Base-by-base conservation (phyloP, 1,140 invertebrate species). In the Acromyrmex heyeri region DNA sequence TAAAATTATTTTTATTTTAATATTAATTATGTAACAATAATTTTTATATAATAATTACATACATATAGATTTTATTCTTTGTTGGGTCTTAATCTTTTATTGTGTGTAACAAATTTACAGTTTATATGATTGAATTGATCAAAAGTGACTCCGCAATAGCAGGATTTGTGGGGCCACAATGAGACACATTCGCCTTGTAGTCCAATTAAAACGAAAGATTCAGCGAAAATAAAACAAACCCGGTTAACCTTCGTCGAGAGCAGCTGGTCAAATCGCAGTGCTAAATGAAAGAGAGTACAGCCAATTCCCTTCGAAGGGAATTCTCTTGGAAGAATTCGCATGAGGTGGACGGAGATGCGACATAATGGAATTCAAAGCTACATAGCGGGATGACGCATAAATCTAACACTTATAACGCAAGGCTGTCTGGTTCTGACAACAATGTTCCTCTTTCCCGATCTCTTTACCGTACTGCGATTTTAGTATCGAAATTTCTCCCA, bases 211-310 rank as follows among this genome's bases (percentile, higher is more conserved):
- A 82, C 53, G 34, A 61, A 82, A 48, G 24, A 73, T 73, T 73
- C 24, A 18, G 48, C 24, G 38, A 44, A 82, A 73, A 14, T 73
- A 73, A 82, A 73, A 61, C 67, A 34, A 12, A 61, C 34, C 79
- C 38, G 79, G 79, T 82, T 73, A 73, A 59, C 79, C 79, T 82
- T 82, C 79, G 55, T 14, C 24, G 12, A 27, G 53, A 72, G 18
- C 50, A 24, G 38, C 55, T 73, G 77, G 55, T 82, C 38, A 72
- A 73, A 82, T 10, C 67, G 24, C 67, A 55, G 24, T 82, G 79
- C 72, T 61, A 82, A 82, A 82, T 30, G 34, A 59, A 82, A 24
- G 38, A 73, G 16, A 59, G 16, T 38, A 72, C 30, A 8, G n/a
- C 5, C 69, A 24, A 50, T 16, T 59, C 16, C 7, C 44, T 55